Evolutionary conservation across 2,888 invertebrate genomes (phyloP), one percentile per base, ranked within the genome.

Genomic region (Aspidiotus destructor): DNA sequence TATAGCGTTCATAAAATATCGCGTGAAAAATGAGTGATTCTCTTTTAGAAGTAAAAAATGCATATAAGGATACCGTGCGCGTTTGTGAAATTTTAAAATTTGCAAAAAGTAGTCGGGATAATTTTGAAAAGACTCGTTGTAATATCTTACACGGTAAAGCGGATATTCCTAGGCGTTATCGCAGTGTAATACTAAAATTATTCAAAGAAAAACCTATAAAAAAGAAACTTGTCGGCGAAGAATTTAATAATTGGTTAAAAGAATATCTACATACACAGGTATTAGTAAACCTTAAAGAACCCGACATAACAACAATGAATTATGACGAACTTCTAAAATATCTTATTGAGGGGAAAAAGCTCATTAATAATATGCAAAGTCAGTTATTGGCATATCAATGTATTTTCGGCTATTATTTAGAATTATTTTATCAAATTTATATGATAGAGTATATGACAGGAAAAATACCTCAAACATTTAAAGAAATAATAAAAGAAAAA

Each of bases 401-500:
- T 57, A 57, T n/a, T 57, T 57, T 16, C 16, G n/a, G n/a, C n/a
- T n/a, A n/a, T n/a, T n/a, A n/a, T n/a, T n/a, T n/a, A n/a, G n/a
- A n/a, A n/a, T n/a, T 57, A 57, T 57, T 57, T 57, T 57, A 57
- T 15, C 57, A 57, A 57, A 57, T 57, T 17, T 17, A 57, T 57
- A 17, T 57, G 15, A 57, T 16, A 15, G 57, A 57, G 16, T 17
- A 57, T 57, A 10, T 57, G 57, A n/a, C 57, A 57, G 15, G 57
- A 57, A 57, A 17, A 57, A 57, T 57, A 57, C 57, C 57, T 57
- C 57, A 57, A 57, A 57, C 57, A 17, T 57, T 57, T 17, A 57
- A 17, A 48, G 48, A 48, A 48, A 48, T 48, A 48, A 48, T n/a
- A 57, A 57, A 57, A 57, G 57, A 57, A 57, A 57, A 57, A 57